Evolutionary conservation across 2,888 invertebrate species (phyloP).

Genomic region (Halictus ligatus): DNA sequence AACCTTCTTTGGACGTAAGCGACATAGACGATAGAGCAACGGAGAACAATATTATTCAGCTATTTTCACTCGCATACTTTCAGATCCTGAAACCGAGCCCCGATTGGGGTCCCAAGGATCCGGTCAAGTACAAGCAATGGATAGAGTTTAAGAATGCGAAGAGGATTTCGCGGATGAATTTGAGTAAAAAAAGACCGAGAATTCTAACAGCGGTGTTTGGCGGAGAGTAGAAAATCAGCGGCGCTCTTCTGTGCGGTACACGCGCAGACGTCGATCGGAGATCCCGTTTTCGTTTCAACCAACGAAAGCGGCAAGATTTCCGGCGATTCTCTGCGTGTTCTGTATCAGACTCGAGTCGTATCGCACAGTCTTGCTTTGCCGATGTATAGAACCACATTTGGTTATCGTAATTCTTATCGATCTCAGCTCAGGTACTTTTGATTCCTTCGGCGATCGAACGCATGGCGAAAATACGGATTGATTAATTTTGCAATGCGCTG

Average conservation of each 20-base stretch:
- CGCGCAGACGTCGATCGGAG: not conserved
- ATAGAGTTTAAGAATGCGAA: conserved; percentile 85
- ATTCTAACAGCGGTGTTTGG: conserved; percentile 58
- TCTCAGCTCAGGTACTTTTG: not conserved
- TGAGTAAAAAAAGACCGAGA: conserved; percentile 46
- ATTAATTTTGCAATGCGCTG: not conserved
- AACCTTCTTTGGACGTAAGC: conserved; percentile 45
- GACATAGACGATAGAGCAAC: not conserved
- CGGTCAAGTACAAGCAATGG: conserved; percentile 86
- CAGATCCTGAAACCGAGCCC: conserved; percentile 85
- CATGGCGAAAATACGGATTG: not conserved
- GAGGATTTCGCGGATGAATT: conserved; percentile 80
- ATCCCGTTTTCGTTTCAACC: not conserved
- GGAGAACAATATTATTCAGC: not conserved
- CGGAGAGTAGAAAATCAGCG: not conserved
- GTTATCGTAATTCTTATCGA: not conserved
- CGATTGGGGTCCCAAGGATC: conserved; percentile 88
- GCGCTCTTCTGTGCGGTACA: too few species aligned
- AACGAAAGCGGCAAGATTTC: not conserved
- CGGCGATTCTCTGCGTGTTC: not conserved
- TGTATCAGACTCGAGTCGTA: conserved; percentile 1
- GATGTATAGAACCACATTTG: not conserved
- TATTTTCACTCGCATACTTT: conserved; percentile 45
- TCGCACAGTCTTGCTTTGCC: not conserved
- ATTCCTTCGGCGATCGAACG: not conserved